phyloP scores from a whole-genome alignment of 2,113 vertebrate genomes.

The Cichladusa arquata region DNA sequence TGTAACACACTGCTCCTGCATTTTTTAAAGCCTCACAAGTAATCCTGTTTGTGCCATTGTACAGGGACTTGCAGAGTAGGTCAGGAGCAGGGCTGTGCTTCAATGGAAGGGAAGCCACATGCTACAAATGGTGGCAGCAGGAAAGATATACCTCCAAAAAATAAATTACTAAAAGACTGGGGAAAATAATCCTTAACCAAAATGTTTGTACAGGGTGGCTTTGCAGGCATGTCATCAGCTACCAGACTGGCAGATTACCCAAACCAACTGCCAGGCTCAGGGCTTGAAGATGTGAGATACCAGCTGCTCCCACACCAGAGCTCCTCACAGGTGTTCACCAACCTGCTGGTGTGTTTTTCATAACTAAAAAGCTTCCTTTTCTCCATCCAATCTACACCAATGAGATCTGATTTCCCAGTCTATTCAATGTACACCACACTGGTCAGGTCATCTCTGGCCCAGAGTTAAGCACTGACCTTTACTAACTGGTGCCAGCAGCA shows the following conservation, averaged over 20 bases:
- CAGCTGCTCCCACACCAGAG: neutral
- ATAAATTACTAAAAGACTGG: neutral
- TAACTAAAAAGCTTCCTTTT: neutral
- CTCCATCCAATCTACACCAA: neutral
- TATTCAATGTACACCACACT: neutral
- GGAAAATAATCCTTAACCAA: neutral
- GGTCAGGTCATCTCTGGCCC: neutral
- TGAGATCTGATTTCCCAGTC: neutral
- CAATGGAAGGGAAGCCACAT: neutral
- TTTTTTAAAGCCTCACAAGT: constrained; percentile 46
- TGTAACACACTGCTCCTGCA: neutral
- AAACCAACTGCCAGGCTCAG: neutral
- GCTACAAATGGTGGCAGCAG: neutral
- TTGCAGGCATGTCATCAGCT: neutral
- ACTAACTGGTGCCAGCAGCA: neutral
- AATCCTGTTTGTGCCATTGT: neutral
- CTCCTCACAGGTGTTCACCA: neutral
- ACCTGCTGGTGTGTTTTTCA: neutral
- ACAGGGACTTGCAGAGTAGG: neutral
- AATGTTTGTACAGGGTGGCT: neutral
- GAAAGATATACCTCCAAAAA: neutral
- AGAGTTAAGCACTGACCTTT: constrained; percentile 6
- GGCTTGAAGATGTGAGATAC: neutral
- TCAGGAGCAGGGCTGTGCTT: neutral
- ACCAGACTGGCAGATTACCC: neutral